A percentile compares a stretch with the other conserved stretches of the same genome.
Evolutionary conservation across 2,888 invertebrate genomes (phyloP).

Genomic region (Diarsia brunnea): DNA sequence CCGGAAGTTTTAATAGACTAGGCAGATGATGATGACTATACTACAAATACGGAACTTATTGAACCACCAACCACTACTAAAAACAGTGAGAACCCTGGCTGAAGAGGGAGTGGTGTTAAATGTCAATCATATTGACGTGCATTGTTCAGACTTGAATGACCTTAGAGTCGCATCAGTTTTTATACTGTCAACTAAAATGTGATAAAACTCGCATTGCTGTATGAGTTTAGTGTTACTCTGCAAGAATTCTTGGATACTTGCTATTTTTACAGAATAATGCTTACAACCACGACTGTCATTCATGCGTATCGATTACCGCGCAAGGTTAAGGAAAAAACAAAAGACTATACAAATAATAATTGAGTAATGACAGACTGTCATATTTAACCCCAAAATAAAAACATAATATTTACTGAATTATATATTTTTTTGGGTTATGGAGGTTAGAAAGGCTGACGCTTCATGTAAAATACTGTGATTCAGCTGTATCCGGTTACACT

Average conservation of each 20-base stretch:
- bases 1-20: background rate
- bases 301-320: too few relatives aligned
- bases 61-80: background rate
- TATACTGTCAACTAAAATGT: slow-evolving; percentile 21
- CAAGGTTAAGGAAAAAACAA: too few relatives aligned
- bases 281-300: too few relatives aligned
- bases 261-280: background rate
- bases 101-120: slow-evolving; percentile 61
- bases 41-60: background rate
- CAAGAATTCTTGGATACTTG: background rate
- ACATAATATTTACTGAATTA: too few relatives aligned
- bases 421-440: too few relatives aligned
- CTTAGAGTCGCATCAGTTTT: slow-evolving; percentile 66
- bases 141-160: slow-evolving; percentile 72
- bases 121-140: slow-evolving; percentile 75
- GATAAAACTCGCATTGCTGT: background rate
- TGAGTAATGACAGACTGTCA: too few relatives aligned
- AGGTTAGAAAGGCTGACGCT: too few relatives aligned
- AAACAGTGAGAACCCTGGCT: slow-evolving; percentile 50
- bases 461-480: too few relatives aligned
- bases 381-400: too few relatives aligned
- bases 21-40: background rate
- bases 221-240: background rate
- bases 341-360: too few relatives aligned
- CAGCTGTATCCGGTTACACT: too few relatives aligned